These are phyloP conservation scores for Mustela erminea DNA, from an alignment of 2,797 vertebrate species.

Conservation along the genomic window DNA sequence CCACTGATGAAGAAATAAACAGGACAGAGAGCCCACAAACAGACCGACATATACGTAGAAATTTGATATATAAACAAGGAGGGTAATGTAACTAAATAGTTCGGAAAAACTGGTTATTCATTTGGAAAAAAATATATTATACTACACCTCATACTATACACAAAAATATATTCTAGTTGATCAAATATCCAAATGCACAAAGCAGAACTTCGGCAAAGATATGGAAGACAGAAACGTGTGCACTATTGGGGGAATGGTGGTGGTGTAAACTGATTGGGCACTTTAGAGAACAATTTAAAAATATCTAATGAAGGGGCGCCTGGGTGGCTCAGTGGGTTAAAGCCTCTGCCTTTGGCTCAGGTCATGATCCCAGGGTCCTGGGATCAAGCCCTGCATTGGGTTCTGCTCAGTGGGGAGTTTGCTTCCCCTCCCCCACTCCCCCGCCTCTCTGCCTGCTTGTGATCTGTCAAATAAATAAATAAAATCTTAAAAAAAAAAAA, in stretches of 20 bases:
- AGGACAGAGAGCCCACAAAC: not conserved
- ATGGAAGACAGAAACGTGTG: not conserved
- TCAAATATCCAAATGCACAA: constrained; percentile 14
- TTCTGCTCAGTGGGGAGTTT: too few species aligned
- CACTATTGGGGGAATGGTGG: not conserved
- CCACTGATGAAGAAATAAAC: not conserved
- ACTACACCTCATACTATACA: not conserved
- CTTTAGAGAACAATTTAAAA: not conserved
- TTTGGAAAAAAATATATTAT: constrained; percentile 18
- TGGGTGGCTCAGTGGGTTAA: too few species aligned
- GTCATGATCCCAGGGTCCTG: too few species aligned
- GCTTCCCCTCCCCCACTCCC: too few species aligned
- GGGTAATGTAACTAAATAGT: not conserved
- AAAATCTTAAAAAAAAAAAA: not conserved
- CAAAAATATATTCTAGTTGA: constrained; percentile 19
- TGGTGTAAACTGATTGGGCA: not conserved
- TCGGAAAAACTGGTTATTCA: not conserved
- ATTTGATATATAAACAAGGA: not conserved
- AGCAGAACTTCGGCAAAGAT: not conserved
- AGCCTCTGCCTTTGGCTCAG: too few species aligned
- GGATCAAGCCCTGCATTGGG: too few species aligned
- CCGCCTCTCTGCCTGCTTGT: too few species aligned
- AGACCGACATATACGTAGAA: not conserved
- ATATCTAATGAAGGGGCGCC: not conserved
- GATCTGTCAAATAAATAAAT: too few species aligned